Conservation (phyloP, 2,797 vertebrate genomes). For the Balearica regulorum region DNA sequence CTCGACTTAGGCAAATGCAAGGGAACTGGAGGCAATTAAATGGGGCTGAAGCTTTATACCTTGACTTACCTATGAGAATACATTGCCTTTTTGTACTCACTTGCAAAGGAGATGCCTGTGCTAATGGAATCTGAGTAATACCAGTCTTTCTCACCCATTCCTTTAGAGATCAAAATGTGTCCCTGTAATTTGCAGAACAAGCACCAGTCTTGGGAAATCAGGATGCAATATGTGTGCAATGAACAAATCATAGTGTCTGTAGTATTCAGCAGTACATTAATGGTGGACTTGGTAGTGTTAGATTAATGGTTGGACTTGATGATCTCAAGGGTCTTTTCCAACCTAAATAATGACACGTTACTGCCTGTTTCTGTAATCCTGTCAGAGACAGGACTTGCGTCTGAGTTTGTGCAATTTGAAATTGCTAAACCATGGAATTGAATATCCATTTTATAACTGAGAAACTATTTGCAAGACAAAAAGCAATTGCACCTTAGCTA, state of each 20-base stretch:
- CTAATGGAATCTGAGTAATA: background rate
- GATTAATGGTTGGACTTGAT: fast-evolving
- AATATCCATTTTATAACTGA: background rate
- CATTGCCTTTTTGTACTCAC: background rate
- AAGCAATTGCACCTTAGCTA: background rate
- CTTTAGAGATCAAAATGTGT: background rate
- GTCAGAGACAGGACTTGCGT: fast-evolving
- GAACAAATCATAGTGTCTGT: background rate
- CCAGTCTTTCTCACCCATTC: background rate
- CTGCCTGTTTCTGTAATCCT: background rate
- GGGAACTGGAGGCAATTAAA: background rate
- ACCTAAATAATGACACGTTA: background rate
- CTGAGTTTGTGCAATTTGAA: background rate
- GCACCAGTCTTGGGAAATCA: background rate
- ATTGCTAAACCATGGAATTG: background rate
- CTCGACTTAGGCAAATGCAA: fast-evolving
- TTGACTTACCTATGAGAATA: background rate
- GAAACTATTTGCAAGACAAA: background rate
- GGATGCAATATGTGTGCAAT: background rate
- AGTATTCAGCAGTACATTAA: background rate
- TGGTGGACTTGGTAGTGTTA: background rate
- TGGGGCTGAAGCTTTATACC: background rate
- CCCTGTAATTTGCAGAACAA: background rate
- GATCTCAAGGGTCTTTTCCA: background rate
- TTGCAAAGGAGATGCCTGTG: background rate